A percentile compares a stretch with the other conserved stretches of the same genome.
phyloP scores from a whole-genome alignment of 2,797 vertebrate species.

The Gallinago stenura region DNA sequence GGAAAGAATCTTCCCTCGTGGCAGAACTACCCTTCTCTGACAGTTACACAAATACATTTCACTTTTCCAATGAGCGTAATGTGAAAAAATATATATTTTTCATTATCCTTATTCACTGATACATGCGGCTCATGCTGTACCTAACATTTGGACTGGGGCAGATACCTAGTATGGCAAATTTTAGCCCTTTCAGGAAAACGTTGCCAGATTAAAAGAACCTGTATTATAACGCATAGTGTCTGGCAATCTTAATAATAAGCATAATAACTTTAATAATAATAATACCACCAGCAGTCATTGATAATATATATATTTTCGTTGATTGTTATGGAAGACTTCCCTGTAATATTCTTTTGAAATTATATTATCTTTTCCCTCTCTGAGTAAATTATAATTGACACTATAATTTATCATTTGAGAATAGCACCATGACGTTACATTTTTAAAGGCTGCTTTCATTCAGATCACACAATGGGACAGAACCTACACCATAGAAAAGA shows the following conservation, averaged over 20 bases:
- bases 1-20: not conserved
- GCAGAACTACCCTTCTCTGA: not conserved
- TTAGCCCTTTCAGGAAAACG: not conserved
- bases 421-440: not conserved
- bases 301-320: not conserved
- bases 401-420: conserved; percentile 16
- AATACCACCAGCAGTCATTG: not conserved
- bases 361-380: conserved; percentile 1
- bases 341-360: conserved; percentile 3
- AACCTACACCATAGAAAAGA: not conserved
- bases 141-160: not conserved
- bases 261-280: conserved; percentile 14
- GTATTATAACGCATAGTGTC: not conserved
- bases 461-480: not conserved
- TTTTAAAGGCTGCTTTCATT: conserved; percentile 10
- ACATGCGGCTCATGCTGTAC: not conserved
- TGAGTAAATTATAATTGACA: conserved; percentile 26
- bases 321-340: conserved; percentile 14
- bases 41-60: not conserved
- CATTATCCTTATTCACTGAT: not conserved
- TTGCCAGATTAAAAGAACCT: not conserved
- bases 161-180: not conserved
- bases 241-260: conserved; percentile 20
- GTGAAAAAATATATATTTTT: not conserved
- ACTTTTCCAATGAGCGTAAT: not conserved